These are phyloP conservation scores for Sesamia nonagrioides DNA, from an alignment of 1,140 invertebrate species.

Conservation along the genomic window DNA sequence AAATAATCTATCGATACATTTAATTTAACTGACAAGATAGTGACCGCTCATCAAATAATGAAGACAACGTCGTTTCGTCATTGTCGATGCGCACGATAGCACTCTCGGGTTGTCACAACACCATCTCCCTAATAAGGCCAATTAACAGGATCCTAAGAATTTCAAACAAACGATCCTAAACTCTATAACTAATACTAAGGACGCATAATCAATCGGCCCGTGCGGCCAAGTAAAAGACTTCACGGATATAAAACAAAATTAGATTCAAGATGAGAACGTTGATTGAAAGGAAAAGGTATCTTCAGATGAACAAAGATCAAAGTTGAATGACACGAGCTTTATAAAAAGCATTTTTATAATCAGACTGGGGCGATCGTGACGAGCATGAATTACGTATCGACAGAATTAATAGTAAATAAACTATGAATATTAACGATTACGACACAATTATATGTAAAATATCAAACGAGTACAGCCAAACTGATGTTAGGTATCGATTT, in stretches of 20 bases:
- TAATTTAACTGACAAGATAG: conserved; percentile 87
- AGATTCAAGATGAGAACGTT: conserved; percentile 65
- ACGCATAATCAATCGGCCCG: conserved; percentile 49
- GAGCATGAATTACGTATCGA: conserved; percentile 70
- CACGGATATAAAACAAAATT: conserved; percentile 64
- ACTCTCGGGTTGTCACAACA: conserved; percentile 86
- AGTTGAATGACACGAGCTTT: conserved; percentile 80
- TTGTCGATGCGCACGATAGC: conserved; percentile 87
- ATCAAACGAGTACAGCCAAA: neutral
- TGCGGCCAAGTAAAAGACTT: conserved; percentile 52
- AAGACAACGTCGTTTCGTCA: conserved; percentile 87
- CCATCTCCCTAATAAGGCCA: conserved; percentile 86
- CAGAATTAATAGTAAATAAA: conserved; percentile 66
- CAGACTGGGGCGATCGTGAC: conserved; percentile 69
- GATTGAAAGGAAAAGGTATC: conserved; percentile 81
- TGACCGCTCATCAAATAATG: conserved; percentile 86
- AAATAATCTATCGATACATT: conserved; percentile 87
- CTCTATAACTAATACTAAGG: conserved; percentile 59
- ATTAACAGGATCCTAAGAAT: conserved; percentile 80
- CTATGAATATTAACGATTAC: conserved; percentile 39
- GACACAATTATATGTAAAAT: conserved; percentile 26
- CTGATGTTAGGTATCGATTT: conserved; percentile 51
- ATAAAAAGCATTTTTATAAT: conserved; percentile 71
- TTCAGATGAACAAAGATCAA: conserved; percentile 79
- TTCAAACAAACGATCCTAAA: conserved; percentile 66